Percentiles rank a stretch among this genome's conserved stretches.
These are phyloP conservation scores for Amblyopsis hoosieri DNA, from an alignment of 2,797 vertebrate species.

Conservation along the genomic window DNA sequence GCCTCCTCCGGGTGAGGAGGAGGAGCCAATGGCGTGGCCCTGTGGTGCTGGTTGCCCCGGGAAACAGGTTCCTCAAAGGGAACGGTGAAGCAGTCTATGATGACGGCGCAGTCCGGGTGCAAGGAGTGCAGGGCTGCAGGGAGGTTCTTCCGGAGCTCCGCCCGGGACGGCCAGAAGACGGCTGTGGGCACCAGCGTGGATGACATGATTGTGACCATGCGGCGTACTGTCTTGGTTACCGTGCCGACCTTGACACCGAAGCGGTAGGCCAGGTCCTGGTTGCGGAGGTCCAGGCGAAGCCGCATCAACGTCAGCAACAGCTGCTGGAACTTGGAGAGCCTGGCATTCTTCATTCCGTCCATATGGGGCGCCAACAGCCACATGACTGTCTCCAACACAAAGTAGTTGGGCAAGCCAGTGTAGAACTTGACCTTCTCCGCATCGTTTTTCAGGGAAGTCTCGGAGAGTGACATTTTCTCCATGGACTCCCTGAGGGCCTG, in stretches of 20 bases:
- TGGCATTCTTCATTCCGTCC: constrained; percentile 70
- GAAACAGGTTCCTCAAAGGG: constrained; percentile 71
- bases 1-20: constrained; percentile 15
- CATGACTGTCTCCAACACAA: constrained; percentile 80
- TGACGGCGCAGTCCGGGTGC: constrained; percentile 79
- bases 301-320: constrained; percentile 79
- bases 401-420: constrained; percentile 80
- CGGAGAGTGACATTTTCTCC: constrained; percentile 77
- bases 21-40: not conserved
- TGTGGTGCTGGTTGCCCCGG: constrained; percentile 41
- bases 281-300: constrained; percentile 77
- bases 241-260: constrained; percentile 76
- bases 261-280: constrained; percentile 80
- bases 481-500: constrained; percentile 74
- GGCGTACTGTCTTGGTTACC: constrained; percentile 73
- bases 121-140: constrained; percentile 64
- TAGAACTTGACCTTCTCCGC: constrained; percentile 80
- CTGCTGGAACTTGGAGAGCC: constrained; percentile 80
- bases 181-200: constrained; percentile 78
- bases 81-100: constrained; percentile 79
- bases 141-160: constrained; percentile 78
- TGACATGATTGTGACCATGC: constrained; percentile 79
- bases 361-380: constrained; percentile 80
- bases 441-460: constrained; percentile 75
- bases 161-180: constrained; percentile 80